Conservation (phyloP, 2,113 vertebrate genomes). For the Barnardius zonarius region DNA sequence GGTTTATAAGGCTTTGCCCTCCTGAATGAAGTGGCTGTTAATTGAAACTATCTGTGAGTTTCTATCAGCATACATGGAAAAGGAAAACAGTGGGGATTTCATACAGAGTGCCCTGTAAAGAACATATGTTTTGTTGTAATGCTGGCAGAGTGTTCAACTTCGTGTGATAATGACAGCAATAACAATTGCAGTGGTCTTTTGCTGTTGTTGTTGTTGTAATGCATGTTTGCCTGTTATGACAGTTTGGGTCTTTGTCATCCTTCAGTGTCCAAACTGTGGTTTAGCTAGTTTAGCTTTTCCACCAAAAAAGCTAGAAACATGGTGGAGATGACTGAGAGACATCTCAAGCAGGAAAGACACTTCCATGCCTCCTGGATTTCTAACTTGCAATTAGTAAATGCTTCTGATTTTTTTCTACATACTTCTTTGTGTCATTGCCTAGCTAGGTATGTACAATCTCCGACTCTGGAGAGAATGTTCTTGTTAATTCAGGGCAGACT, state of each 20-base stretch:
- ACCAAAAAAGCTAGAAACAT: not conserved
- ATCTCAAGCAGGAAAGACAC: not conserved
- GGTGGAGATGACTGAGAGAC: not conserved
- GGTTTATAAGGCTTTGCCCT: not conserved
- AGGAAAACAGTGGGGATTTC: not conserved
- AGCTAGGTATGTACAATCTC: not conserved
- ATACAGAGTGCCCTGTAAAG: not conserved
- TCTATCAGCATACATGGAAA: not conserved
- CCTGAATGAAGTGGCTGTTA: not conserved
- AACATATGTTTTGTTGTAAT: rapidly evolving
- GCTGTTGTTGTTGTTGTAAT: not conserved
- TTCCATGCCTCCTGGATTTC: not conserved
- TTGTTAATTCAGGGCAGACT: not conserved
- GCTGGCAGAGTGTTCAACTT: not conserved
- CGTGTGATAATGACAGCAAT: not conserved
- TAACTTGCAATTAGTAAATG: not conserved
- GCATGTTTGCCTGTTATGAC: not conserved
- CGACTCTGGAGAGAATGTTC: not conserved
- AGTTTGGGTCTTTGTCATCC: not conserved
- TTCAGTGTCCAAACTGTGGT: not conserved
- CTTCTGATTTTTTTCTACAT: not conserved
- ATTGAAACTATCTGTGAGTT: not conserved
- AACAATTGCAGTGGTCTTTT: not conserved
- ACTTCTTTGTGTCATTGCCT: not conserved
- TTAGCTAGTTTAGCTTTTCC: not conserved